Conservation (phyloP, 2,113 vertebrate species). For the Upupa epops region DNA sequence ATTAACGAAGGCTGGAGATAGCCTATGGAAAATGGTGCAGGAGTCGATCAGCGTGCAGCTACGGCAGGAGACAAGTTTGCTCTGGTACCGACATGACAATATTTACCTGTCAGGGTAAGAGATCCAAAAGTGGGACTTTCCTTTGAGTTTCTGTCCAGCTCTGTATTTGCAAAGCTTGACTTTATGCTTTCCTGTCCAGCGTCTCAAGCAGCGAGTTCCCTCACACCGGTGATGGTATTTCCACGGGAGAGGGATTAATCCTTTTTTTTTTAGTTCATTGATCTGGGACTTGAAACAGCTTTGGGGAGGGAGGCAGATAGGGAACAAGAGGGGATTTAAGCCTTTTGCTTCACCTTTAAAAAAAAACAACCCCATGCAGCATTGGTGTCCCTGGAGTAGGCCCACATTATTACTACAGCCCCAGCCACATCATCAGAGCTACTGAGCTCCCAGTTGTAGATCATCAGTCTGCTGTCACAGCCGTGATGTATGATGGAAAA, state of each 20-base stretch:
- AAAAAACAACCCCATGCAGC: not conserved
- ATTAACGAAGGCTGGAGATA: not conserved
- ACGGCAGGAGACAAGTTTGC: not conserved
- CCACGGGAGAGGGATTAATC: not conserved
- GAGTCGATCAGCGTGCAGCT: not conserved
- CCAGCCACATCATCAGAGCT: constrained; percentile 66
- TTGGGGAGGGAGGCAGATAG: not conserved
- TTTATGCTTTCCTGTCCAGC: not conserved
- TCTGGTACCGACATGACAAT: not conserved
- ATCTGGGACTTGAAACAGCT: constrained; percentile 28
- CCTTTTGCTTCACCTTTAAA: constrained; percentile 57
- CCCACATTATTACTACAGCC: constrained; percentile 60
- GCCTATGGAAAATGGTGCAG: not conserved
- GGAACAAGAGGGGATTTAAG: constrained; percentile 40
- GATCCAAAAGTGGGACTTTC: not conserved
- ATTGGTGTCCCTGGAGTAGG: constrained; percentile 30
- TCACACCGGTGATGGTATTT: not conserved
- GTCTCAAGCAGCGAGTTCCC: not conserved
- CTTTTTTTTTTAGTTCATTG: not conserved
- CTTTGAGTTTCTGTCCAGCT: constrained; percentile 11
- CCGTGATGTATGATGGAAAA: constrained; percentile 65
- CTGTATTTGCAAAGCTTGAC: constrained; percentile 19
- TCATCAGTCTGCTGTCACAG: constrained; percentile 69
- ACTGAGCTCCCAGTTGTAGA: constrained; percentile 23
- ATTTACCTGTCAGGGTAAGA: constrained; percentile 28